Evolutionary conservation across 2,888 invertebrate genomes (phyloP).

Genomic region (Synanthedon myopaeformis): DNA sequence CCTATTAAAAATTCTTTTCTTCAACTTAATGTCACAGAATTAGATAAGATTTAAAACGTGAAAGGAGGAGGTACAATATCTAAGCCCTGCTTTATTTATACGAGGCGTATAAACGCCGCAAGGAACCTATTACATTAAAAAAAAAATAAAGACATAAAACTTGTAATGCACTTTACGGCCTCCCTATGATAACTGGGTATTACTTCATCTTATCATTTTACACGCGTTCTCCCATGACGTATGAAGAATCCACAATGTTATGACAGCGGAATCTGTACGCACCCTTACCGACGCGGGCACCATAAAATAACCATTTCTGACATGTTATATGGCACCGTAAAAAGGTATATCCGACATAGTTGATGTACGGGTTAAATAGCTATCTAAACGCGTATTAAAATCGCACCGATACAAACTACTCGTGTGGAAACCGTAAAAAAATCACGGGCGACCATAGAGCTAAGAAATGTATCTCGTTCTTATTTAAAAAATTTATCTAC

Average conservation of each 20-base stretch:
- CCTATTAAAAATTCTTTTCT: too few relatives aligned
- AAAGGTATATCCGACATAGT: conserved; percentile 44
- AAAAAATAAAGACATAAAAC: conserved; percentile 17
- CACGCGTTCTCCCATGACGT: conserved; percentile 29
- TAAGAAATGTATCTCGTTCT: conserved; percentile 9
- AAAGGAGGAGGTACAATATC: conserved; percentile 5
- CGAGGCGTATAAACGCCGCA: conserved; percentile 22
- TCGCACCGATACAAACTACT: conserved; percentile 63
- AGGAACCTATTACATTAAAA: background rate
- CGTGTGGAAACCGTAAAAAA: conserved; percentile 61
- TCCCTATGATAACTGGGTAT: conserved; percentile 25
- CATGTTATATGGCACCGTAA: conserved; percentile 62
- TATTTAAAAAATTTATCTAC: too few relatives aligned
- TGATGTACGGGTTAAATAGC: conserved; percentile 57
- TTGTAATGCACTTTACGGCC: conserved; percentile 24
- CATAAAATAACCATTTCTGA: conserved; percentile 66
- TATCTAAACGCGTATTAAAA: conserved; percentile 63
- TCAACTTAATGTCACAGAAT: too few relatives aligned
- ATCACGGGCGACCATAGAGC: conserved; percentile 26
- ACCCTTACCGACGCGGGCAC: conserved; percentile 32
- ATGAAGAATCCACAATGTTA: conserved; percentile 63
- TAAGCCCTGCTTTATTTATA: conserved; percentile 15
- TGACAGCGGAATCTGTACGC: conserved; percentile 52
- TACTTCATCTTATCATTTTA: conserved; percentile 38
- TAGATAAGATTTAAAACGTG: too few relatives aligned